phyloP scores from a whole-genome alignment of 2,888 invertebrate genomes.

The Apamea sordens region DNA sequence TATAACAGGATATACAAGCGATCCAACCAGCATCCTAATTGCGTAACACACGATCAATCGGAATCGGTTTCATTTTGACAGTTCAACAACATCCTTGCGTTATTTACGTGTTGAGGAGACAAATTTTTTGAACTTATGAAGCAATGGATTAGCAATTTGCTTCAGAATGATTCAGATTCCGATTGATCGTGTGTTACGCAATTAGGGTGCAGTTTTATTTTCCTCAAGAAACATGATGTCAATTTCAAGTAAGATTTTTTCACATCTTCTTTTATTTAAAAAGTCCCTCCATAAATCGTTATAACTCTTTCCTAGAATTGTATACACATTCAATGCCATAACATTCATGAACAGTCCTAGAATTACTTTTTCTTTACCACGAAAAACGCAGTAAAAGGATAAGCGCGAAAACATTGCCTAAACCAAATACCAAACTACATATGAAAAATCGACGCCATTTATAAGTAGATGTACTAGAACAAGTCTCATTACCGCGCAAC shows the following conservation, averaged over 20 bases:
- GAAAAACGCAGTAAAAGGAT: constrained; percentile 2
- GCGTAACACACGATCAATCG: too few species aligned
- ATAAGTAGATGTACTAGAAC: not conserved
- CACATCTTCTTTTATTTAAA: not conserved
- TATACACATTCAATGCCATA: constrained; percentile 5
- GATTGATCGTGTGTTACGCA: too few species aligned
- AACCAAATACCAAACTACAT: constrained; percentile 14
- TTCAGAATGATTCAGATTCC: too few species aligned
- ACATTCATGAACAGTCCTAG: constrained; percentile 6
- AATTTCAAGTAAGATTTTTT: not conserved
- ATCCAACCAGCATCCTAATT: too few species aligned
- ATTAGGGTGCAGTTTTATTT: too few species aligned
- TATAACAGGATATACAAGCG: too few species aligned
- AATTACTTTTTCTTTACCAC: constrained; percentile 2
- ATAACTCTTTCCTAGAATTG: constrained; percentile 11
- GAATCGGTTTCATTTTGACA: too few species aligned
- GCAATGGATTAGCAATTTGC: too few species aligned
- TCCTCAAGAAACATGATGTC: constrained; percentile 1
- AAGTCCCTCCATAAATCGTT: constrained; percentile 5
- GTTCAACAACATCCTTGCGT: too few species aligned
- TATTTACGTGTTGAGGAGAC: too few species aligned
- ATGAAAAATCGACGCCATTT: constrained; percentile 13
- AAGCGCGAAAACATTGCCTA: constrained; percentile 14
- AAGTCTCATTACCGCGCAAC: not conserved
- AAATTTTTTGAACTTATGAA: too few species aligned